These are phyloP conservation scores for Danio albolineatus DNA, from an alignment of 2,797 vertebrate genomes.

Conservation along the genomic window DNA sequence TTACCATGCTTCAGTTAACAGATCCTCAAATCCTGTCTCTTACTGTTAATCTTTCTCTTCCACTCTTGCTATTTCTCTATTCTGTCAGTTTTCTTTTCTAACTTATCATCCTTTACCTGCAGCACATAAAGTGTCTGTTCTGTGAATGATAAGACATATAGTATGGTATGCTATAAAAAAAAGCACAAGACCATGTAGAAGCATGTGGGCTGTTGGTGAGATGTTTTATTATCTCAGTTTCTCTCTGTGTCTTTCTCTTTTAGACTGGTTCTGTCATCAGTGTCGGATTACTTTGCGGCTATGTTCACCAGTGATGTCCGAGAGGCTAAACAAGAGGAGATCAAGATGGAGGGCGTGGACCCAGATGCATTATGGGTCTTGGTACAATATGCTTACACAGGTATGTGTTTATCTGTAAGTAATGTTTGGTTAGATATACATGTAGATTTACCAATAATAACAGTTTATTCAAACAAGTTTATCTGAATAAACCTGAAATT, in stretches of 20 bases:
- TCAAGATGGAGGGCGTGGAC: slow-evolving; percentile 98
- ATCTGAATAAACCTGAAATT: no score
- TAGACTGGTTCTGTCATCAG: slow-evolving; percentile 95
- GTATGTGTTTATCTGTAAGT: slow-evolving; percentile 69
- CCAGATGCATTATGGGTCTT: slow-evolving; percentile 94
- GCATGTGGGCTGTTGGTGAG: neutral
- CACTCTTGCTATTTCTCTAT: neutral
- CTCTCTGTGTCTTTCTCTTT: slow-evolving; percentile 26
- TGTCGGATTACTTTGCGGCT: slow-evolving; percentile 98
- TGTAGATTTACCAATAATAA: no score
- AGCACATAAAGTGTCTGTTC: slow-evolving; percentile 11
- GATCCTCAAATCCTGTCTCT: slow-evolving; percentile 50
- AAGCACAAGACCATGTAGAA: neutral
- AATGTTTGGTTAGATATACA: neutral
- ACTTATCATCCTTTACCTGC: slow-evolving; percentile 25
- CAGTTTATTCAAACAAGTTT: no score
- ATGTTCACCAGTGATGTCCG: slow-evolving; percentile 98
- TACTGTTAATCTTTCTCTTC: slow-evolving; percentile 41
- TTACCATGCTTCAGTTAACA: slow-evolving; percentile 51
- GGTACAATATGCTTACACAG: slow-evolving; percentile 98
- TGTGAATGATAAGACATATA: neutral
- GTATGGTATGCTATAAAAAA: neutral
- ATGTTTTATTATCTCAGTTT: neutral
- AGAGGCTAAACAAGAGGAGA: slow-evolving; percentile 96
- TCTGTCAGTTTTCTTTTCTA: slow-evolving; percentile 6